Conservation (phyloP, 2,113 vertebrate species). For the Chaetorhynchus papuensis region DNA sequence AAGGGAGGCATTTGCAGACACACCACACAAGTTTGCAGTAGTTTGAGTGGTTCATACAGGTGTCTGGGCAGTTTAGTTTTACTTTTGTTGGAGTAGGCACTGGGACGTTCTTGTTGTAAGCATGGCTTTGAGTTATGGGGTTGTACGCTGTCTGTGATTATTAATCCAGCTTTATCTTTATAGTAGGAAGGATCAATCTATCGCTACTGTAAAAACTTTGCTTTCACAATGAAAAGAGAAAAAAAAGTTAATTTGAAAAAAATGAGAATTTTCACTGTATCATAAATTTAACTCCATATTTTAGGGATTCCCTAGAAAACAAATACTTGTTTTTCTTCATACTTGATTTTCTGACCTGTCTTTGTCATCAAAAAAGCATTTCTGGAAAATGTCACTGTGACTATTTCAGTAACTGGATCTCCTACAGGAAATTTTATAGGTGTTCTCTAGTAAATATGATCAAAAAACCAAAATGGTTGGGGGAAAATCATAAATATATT, state of each 20-base stretch:
- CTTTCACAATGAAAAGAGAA: not conserved
- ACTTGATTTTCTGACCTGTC: not conserved
- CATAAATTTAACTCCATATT: not conserved
- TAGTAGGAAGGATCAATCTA: not conserved
- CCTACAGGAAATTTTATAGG: not conserved
- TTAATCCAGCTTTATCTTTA: not conserved
- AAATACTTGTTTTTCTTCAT: too few species aligned
- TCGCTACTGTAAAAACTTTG: not conserved
- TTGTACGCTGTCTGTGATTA: not conserved
- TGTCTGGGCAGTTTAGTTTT: not conserved
- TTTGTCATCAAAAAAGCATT: not conserved
- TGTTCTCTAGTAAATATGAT: not conserved
- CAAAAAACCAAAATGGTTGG: not conserved
- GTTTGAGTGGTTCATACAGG: not conserved
- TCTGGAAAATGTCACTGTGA: not conserved
- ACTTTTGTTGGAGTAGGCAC: not conserved
- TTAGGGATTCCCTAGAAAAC: not conserved
- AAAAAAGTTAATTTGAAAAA: not conserved
- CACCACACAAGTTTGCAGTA: not conserved
- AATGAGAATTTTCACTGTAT: not conserved
- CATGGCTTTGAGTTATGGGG: fast-evolving
- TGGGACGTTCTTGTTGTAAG: not conserved
- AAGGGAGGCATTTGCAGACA: not conserved
- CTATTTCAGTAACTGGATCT: not conserved
- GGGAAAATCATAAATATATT: not conserved